Conservation (phyloP, 1,140 invertebrate genomes). For the Lethrus apterus region DNA sequence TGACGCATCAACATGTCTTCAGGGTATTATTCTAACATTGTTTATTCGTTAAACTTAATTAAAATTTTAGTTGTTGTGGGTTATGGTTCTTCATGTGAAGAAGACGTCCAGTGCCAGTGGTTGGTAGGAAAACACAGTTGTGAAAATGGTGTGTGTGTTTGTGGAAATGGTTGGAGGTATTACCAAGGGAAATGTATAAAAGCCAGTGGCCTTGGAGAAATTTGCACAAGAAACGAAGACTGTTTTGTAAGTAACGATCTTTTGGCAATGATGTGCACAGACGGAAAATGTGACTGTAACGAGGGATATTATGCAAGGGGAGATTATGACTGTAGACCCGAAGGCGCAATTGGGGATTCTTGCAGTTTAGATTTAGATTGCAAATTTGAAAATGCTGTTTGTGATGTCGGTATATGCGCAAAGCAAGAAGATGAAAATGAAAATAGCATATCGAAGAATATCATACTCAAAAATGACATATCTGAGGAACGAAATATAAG, state of each 20-base stretch:
- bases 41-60: neutral
- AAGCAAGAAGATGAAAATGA: neutral
- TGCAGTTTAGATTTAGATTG: conserved; percentile 13
- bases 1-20: neutral
- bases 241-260: conserved; percentile 7
- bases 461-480: neutral
- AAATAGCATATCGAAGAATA: neutral
- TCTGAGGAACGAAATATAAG: neutral
- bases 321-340: conserved; percentile 13
- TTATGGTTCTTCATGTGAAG: neutral
- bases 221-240: neutral
- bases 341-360: neutral
- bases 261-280: conserved; percentile 7
- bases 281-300: conserved; percentile 8
- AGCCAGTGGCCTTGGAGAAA: neutral
- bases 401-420: neutral
- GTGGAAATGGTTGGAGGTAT: conserved; percentile 6
- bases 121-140: conserved; percentile 8
- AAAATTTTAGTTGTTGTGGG: conserved; percentile 12
- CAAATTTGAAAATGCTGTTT: conserved; percentile 1
- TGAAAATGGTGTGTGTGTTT: neutral
- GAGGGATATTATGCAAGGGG: conserved; percentile 8
- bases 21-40: neutral
- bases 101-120: conserved; percentile 6
- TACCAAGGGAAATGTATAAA: conserved; percentile 1